Evolutionary conservation across 2,797 vertebrate genomes (phyloP), one percentile per base, ranked within the genome.

Genomic region (Myotis myotis): DNA sequence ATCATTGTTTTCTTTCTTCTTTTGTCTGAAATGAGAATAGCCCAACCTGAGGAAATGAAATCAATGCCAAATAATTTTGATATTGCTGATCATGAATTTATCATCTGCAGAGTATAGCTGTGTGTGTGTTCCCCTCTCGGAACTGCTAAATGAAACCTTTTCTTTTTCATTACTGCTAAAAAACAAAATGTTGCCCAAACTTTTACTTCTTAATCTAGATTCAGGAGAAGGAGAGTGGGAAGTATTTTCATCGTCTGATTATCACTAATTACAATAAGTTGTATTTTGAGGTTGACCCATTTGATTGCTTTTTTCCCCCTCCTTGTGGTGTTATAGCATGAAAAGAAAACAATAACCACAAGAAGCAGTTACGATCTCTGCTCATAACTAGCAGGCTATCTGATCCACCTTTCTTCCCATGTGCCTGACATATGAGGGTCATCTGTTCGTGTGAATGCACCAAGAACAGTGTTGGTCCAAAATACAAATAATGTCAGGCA

Each of bases 141-240:
- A 44, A 12, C 5, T 19, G 76, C 30, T 87, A 82, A 38, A 17
- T 28, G 4, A 72, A 55, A n/a, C 47, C 51, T 51, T 44, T 30
- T 84, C 36, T 47, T 33, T 81, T 81, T 38, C 19, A 68, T 51
- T 62, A 51, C 41, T 62, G 68, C 55, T 93, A 38, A 74, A 89
- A 70, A 89, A 70, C n/a, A 62, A 89, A 72, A 49, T 36, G 33
- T 64, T 64, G 15, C 33, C 72, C 38, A 75, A 81, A 53, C 41
- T 75, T 78, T 75, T 28, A 71, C n/a, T 81, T 89, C 74, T 75
- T 33, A 81, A 60, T 47, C 30, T 71, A 75, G 47, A 87, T 64
- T n/a, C 36, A 47, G 44, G 33, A 57, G 25, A 38, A 5, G 7
- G 8, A 20, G 13, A 75, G 11, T 25, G 25, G 28, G 74, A 51